phyloP scores from a whole-genome alignment of 2,888 invertebrate genomes.

The Drosophila neoperkinsi region DNA sequence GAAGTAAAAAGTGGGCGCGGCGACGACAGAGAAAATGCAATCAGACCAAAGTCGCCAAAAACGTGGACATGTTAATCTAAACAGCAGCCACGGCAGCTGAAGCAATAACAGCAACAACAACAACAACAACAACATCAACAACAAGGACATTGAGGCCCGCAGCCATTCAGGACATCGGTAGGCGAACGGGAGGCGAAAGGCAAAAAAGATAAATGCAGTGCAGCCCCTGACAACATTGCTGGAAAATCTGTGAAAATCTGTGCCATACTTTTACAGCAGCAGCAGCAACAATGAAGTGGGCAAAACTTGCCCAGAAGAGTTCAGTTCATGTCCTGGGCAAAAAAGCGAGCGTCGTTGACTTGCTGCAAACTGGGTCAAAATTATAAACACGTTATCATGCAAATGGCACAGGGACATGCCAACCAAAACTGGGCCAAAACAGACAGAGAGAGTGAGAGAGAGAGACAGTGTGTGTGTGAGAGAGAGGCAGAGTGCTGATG shows the following conservation, averaged over 20 bases:
- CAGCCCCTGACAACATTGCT: slow-evolving; percentile 33
- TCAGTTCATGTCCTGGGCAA: slow-evolving; percentile 19
- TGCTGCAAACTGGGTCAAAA: slow-evolving; percentile 73
- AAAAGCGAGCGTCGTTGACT: slow-evolving; percentile 20
- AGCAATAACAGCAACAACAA: slow-evolving; percentile 1
- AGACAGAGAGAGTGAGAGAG: slow-evolving; percentile 10
- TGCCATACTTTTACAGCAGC: slow-evolving; percentile 39
- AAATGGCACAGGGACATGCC: slow-evolving; percentile 73
- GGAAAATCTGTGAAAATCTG: slow-evolving; percentile 54
- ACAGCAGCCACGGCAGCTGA: slow-evolving; percentile 12
- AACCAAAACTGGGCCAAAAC: slow-evolving; percentile 33
- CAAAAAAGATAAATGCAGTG: slow-evolving; percentile 60
- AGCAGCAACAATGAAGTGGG: slow-evolving; percentile 25
- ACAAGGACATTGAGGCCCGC: slow-evolving; percentile 54
- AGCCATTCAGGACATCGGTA: slow-evolving; percentile 74
- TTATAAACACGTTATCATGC: slow-evolving; percentile 81
- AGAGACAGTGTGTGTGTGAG: background rate
- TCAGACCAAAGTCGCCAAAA: slow-evolving; percentile 39
- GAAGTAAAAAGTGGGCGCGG: background rate
- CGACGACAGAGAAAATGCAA: slow-evolving; percentile 35
- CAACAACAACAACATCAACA: slow-evolving; percentile 24
- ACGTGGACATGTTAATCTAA: slow-evolving; percentile 52
- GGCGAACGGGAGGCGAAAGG: slow-evolving; percentile 33
- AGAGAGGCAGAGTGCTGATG: background rate
- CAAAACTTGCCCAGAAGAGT: slow-evolving; percentile 36